Base-by-base conservation (phyloP, 2,797 vertebrate genomes). In the Falco cherrug region DNA sequence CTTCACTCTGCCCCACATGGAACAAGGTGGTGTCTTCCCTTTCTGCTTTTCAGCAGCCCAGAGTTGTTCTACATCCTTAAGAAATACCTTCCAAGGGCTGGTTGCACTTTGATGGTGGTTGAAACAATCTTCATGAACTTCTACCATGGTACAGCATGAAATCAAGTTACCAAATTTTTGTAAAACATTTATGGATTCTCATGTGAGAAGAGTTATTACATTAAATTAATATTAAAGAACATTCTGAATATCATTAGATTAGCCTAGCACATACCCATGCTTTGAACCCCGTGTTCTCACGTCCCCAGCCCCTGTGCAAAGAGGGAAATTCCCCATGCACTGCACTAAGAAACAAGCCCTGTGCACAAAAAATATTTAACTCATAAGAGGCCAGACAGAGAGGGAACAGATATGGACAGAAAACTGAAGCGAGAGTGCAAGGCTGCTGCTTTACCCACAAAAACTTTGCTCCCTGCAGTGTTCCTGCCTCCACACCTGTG, bases 371-470 rank as follows among this genome's bases (percentile, higher is more conserved):
- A 2, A 3, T 21, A 13, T 20, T 29, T 10, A 28, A 48, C 22
- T 20, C 16, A 0, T 33, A 35, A 28, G 2, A 41, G 35, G 25
- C 35, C 41, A 77, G 16, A 15, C 0, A 1, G 51, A 28, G 15
- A 22, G 77, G 48, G 39, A 29, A 31, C 6, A 1, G 53, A 9
- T 3, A 15, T 0, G 21, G 41, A 22, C 31, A 6, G 41, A 43
- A 35, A 33, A 35, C 43, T 3, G 18, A 35, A 21, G 53, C 13
- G 7, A 17, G 16, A 43, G 45, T 13, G 39, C 31, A 10, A 31
- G 59, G 48, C 45, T 54, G 51, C 50, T 69, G n/a, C 59, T 53
- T 39, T 51, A 56, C 37, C 39, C 20, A 11, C n/a, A 20, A 29
- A 10, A 47, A 29, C 54, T 43, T n/a, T 21, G 43, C 82, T 59